Conservation (phyloP, 2,888 invertebrate genomes). For the Ethmia dodecea region DNA sequence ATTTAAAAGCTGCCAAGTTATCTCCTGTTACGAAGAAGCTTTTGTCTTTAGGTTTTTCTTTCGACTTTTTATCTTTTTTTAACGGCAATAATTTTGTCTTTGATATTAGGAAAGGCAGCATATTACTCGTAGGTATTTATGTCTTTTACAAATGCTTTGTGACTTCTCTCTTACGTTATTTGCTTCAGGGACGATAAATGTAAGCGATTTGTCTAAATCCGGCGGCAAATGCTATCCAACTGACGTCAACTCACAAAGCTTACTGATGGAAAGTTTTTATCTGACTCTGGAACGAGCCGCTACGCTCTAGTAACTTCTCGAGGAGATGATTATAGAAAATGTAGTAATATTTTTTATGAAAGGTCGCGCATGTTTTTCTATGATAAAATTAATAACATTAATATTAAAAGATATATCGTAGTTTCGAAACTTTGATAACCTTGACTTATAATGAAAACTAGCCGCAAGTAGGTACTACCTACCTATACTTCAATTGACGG, state of each 20-base stretch:
- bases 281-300: neutral
- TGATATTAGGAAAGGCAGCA: constrained; percentile 62
- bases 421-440: too few species aligned
- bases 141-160: too few species aligned
- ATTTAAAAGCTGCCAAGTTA: constrained; percentile 36
- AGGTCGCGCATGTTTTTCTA: constrained; percentile 2
- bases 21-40: constrained; percentile 42
- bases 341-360: constrained; percentile 12
- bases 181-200: too few species aligned
- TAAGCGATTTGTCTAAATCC: too few species aligned
- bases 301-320: constrained; percentile 36
- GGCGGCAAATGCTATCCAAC: neutral
- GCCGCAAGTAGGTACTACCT: too few species aligned
- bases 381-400: too few species aligned
- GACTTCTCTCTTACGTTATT: too few species aligned
- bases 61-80: constrained; percentile 32
- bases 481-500: too few species aligned
- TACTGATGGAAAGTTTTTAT: neutral
- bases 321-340: constrained; percentile 26
- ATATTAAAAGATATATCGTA: too few species aligned
- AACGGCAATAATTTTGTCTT: constrained; percentile 53
- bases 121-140: too few species aligned
- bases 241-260: constrained; percentile 1
- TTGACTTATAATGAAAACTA: too few species aligned
- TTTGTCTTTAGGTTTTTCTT: constrained; percentile 31